phyloP scores from a whole-genome alignment of 2,888 invertebrate genomes.

The Mesochorus sp. region DNA sequence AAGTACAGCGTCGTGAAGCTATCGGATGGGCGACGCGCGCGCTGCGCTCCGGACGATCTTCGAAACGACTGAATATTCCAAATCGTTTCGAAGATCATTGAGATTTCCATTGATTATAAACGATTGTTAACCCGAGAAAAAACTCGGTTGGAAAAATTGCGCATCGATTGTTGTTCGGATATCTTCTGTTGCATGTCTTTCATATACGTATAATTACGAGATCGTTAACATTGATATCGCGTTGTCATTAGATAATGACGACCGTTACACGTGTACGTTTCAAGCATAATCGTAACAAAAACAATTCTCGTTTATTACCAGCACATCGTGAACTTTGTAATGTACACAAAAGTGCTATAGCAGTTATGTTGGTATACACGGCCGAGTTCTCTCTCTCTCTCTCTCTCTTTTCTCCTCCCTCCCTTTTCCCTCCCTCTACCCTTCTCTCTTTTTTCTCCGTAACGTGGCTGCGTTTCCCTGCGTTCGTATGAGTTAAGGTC shows the following conservation, averaged over 20 bases:
- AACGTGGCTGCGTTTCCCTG: background rate
- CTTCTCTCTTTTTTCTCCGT: conserved; percentile 29
- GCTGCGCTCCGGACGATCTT: too few species aligned
- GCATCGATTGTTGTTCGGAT: too few species aligned
- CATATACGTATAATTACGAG: too few species aligned
- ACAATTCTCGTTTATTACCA: conserved; percentile 33
- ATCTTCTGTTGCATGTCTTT: too few species aligned
- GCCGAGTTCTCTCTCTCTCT: conserved; percentile 53
- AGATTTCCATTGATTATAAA: too few species aligned
- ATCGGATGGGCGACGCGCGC: too few species aligned
- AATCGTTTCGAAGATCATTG: too few species aligned
- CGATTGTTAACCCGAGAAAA: too few species aligned
- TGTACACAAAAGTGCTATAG: conserved; percentile 47
- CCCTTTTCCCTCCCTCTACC: conserved; percentile 40
- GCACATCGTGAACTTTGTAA: conserved; percentile 42
- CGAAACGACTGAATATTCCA: too few species aligned
- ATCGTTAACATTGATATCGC: background rate
- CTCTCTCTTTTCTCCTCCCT: conserved; percentile 40
- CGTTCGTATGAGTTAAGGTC: conserved; percentile 70
- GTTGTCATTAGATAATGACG: too few species aligned
- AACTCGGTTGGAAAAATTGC: too few species aligned
- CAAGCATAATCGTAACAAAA: conserved; percentile 12
- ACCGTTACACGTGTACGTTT: background rate
- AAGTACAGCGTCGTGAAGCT: too few species aligned
- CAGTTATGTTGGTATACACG: conserved; percentile 31